Base-by-base conservation (phyloP, 2,888 invertebrate species). In the Phorcus lineatus region DNA sequence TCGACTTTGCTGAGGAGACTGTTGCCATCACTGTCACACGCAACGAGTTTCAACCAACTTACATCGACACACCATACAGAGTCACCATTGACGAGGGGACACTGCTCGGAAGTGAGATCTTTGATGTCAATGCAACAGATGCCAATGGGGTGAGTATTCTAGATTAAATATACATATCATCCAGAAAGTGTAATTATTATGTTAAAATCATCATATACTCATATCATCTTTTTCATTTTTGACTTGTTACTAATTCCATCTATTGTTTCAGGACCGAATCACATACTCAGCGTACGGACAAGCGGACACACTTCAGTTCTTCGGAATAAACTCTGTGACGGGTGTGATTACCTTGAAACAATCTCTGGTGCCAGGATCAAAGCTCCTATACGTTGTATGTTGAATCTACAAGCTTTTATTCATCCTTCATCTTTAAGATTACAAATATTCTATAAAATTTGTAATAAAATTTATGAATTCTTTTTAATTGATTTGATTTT, bases 41-140 rank as follows among this genome's bases (percentile, higher is more conserved):
- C 16, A 92, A 92, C 82, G 88, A 85, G 31, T 87, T 88, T 80
- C 82, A 83, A 1, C 92, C 92, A 28, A 80, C 80, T 7, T 91
- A 90, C 82, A 52, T 31, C 3, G 81, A 86, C 9, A 70, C 82
- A 52, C 78, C 81, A 1, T 88, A 89, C 79, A 52, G 54, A 3
- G 81, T 81, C 6, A 84, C 83, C 6, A 87, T 90, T 19, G 80
- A 84, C 13, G 90, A 90, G 75, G 86, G 85, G 6, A 80, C 80
- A 3, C 31, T 74, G 16, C 74, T 85, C 31, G 89, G 88, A 54
- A 79, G 79, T 6, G 62, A 80, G 2, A 81, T 90, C 57, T 75
- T 87, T 7, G 85, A 86, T 81, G 87, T 90, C 7, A 81, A 84
- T 13, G 91, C 91, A 2, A 85, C 82, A 70, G 91, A 91, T 82